Evolutionary conservation across 1,140 invertebrate genomes (phyloP), one percentile per base, ranked within the genome.

Genomic region (Drosophila seguyi): DNA sequence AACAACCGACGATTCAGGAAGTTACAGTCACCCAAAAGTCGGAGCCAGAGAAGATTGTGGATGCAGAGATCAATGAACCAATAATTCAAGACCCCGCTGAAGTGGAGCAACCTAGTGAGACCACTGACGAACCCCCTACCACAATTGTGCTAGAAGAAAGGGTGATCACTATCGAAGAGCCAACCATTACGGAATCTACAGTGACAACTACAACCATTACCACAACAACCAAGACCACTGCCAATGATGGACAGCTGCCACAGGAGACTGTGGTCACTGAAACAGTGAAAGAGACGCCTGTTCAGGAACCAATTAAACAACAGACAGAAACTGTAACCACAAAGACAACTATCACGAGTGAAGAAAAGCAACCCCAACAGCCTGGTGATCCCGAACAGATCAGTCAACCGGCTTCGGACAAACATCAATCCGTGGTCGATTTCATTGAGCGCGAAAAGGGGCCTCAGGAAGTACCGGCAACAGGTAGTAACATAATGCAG

Each of bases 401-500:
- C 0, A 42, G 5, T 38, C 41, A 47, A 18, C 25, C 25, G 2
- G 16, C 11, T 5, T 10, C 59, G 14, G 71, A 71, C 4, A 81
- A 81, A 38, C 75, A 90, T 27, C 69, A 90, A 55, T 79, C 73
- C 4, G 65, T 90, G 44, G 75, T 69, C 0, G 90, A 90, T 31
- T 91, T 91, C 20, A 86, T 91, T 47, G 55, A 86, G 16, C n/a
- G 38, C 0, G 90, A 91, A 16, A 81, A 90, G 47, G 42, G 20
- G 1, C 14, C 68, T 0, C 48, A 74, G 22, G 45, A 71, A 6
- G 8, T 31, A 4, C 10, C 18, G 1, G 68, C 22, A 13, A 38
- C 31, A 57, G 60, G 81, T 2, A 81, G 69, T 55, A 90, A 76
- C 3, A 74, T 92, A 3, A 20, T 90, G 48, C 75, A 92, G 66